Conservation (phyloP, 1,140 invertebrate genomes). For the Monomorium pharaonis region DNA sequence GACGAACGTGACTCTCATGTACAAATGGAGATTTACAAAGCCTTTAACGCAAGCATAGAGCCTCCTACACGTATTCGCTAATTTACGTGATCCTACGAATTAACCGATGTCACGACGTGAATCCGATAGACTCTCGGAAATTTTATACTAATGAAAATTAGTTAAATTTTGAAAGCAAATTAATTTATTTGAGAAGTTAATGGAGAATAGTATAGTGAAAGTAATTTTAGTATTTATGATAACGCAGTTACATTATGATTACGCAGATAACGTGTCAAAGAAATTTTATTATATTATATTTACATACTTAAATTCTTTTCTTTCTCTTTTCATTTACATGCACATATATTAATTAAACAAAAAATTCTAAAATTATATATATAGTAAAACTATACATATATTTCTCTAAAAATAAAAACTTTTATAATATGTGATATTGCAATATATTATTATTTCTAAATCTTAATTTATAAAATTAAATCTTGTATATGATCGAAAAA, state of each 20-base stretch:
- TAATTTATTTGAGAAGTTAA: not conserved
- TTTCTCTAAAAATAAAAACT: not conserved
- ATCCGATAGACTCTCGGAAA: not conserved
- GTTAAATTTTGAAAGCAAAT: not conserved
- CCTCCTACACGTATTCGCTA: not conserved
- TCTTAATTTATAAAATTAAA: not conserved
- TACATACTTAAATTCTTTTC: not conserved
- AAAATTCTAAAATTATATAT: not conserved
- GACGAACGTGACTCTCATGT: not conserved
- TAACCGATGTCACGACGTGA: not conserved
- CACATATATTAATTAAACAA: not conserved
- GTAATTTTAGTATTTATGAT: not conserved
- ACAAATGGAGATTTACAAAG: constrained; percentile 15
- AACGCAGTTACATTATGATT: not conserved
- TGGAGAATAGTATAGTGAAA: too few relatives aligned
- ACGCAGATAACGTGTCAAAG: too few relatives aligned
- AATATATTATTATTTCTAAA: not conserved
- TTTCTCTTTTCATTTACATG: not conserved
- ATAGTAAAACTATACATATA: not conserved
- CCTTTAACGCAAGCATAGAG: not conserved
- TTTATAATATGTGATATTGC: not conserved
- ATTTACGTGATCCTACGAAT: not conserved
- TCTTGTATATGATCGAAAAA: too few relatives aligned
- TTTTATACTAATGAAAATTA: not conserved
- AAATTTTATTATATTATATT: too few relatives aligned